Percentiles rank a stretch among this genome's conserved stretches.
phyloP scores from a whole-genome alignment of 1,140 invertebrate genomes.

The Leguminivora glycinivorella region DNA sequence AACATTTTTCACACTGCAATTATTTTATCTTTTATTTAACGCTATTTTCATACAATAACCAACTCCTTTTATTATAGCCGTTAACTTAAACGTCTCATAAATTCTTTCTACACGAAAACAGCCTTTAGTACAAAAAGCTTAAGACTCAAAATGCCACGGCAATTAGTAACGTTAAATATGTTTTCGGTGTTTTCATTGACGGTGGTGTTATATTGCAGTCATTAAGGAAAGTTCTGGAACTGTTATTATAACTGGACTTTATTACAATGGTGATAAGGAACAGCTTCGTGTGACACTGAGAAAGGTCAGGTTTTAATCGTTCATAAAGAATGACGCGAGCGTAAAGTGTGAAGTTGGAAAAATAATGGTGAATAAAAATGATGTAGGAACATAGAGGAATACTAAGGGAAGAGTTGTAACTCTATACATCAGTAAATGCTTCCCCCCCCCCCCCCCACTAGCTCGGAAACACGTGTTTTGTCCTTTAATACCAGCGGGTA shows the following conservation, averaged over 20 bases:
- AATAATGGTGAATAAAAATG: neutral
- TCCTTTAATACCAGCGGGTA: too few species aligned
- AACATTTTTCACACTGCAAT: neutral
- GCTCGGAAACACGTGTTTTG: too few species aligned
- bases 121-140: neutral
- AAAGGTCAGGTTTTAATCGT: neutral
- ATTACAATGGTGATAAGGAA: neutral
- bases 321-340: neutral
- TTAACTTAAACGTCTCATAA: neutral
- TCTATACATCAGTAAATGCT: too few species aligned
- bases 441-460: too few species aligned
- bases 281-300: neutral
- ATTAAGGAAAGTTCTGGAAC: conserved; percentile 1
- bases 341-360: neutral
- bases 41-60: conserved; percentile 12
- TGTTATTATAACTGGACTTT: neutral
- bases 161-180: neutral
- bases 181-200: neutral
- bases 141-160: neutral
- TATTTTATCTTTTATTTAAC: neutral
- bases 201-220: conserved; percentile 1
- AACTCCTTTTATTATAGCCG: neutral
- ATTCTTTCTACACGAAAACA: neutral
- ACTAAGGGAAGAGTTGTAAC: too few species aligned
- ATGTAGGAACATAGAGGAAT: too few species aligned